Percentiles rank a stretch among this genome's conserved stretches.
Conservation (phyloP, 1,140 invertebrate genomes). For the Bombus pascuorum region DNA sequence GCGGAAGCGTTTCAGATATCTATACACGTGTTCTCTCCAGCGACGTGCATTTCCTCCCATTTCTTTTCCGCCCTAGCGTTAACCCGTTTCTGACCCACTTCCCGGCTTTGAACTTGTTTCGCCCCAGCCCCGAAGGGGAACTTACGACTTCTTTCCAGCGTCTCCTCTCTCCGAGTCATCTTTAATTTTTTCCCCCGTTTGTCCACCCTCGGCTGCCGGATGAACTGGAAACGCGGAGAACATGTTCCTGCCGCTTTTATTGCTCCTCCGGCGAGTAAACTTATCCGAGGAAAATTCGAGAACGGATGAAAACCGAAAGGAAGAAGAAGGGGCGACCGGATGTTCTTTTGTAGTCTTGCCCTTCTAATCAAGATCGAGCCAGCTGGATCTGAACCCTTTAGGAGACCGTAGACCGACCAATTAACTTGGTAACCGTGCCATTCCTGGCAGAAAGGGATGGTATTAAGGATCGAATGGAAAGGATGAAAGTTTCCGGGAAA, state of each 20-base stretch:
- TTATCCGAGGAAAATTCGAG: not conserved
- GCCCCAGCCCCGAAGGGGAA: not conserved
- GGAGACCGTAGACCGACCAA: not conserved
- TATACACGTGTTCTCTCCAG: not conserved
- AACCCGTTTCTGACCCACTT: conserved; percentile 38
- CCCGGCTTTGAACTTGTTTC: conserved; percentile 25
- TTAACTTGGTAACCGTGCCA: not conserved
- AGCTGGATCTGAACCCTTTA: not conserved
- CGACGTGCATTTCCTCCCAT: not conserved
- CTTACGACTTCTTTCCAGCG: not conserved
- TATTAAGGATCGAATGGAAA: not conserved
- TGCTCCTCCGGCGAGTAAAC: not conserved
- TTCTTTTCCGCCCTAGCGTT: not conserved
- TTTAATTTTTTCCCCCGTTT: not conserved
- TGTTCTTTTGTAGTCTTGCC: too few relatives aligned
- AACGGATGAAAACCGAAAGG: not conserved
- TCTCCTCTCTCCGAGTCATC: not conserved
- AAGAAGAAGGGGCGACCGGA: not conserved
- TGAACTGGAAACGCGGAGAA: not conserved
- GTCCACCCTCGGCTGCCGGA: not conserved
- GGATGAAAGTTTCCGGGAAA: too few relatives aligned
- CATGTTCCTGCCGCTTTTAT: not conserved
- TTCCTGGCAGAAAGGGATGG: not conserved
- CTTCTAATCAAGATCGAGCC: not conserved
- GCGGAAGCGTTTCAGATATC: not conserved